Conservation (phyloP, 2,797 vertebrate genomes). For the Pseudochirops cupreus region DNA sequence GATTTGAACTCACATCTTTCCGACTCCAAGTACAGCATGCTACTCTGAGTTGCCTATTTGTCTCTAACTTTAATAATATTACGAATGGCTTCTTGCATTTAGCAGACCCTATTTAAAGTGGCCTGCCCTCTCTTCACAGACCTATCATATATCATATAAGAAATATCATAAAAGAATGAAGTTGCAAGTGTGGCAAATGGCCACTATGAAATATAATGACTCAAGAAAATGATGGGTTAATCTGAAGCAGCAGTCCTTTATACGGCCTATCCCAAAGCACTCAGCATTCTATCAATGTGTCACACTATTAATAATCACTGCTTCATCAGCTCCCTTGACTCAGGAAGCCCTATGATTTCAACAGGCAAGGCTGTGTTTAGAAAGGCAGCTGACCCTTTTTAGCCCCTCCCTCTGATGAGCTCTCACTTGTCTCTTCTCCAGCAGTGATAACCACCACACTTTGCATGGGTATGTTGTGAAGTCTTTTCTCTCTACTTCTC, state of each 20-base stretch:
- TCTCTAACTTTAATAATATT: background rate
- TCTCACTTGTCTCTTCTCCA: background rate
- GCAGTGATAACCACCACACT: background rate
- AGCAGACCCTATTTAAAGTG: background rate
- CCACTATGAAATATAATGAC: constrained; percentile 35
- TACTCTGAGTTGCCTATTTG: background rate
- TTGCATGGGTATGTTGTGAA: background rate
- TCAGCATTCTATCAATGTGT: background rate
- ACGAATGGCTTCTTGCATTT: background rate
- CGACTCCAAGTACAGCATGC: background rate
- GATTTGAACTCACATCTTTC: background rate
- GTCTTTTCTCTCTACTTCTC: background rate
- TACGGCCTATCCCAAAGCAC: background rate
- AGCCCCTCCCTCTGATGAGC: background rate
- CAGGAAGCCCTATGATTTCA: background rate
- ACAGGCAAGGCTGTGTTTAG: background rate
- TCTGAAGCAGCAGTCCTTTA: constrained; percentile 5
- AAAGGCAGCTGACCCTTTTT: background rate
- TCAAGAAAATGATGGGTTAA: background rate
- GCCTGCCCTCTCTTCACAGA: background rate
- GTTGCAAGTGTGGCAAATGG: constrained; percentile 18
- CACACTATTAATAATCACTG: background rate
- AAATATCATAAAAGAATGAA: constrained; percentile 20
- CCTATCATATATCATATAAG: background rate
- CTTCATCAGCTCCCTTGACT: constrained; percentile 13